A percentile compares a stretch with the other conserved stretches of the same genome.
phyloP scores from a whole-genome alignment of 2,888 invertebrate genomes.

The Uropetala carovei region DNA sequence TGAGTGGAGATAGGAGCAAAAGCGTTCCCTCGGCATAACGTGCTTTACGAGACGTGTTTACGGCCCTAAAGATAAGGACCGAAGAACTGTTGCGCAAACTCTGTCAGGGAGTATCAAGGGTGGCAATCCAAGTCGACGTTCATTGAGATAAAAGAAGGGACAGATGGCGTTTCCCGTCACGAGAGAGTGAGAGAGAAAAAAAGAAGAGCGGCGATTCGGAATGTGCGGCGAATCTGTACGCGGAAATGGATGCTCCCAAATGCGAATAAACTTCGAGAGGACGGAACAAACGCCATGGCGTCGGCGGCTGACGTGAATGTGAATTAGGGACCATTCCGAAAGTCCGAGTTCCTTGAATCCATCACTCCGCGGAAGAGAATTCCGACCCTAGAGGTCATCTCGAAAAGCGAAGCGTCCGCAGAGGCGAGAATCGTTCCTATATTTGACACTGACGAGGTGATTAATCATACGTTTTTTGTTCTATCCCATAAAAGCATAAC shows the following conservation, averaged over 20 bases:
- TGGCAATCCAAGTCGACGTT: neutral
- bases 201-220: too few species aligned
- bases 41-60: neutral
- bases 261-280: neutral
- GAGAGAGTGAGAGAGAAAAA: too few species aligned
- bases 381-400: too few species aligned
- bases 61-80: neutral
- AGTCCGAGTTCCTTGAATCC: too few species aligned
- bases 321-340: neutral
- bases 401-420: neutral
- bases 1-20: too few species aligned
- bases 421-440: too few species aligned
- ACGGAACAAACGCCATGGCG: neutral
- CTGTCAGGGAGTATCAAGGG: neutral
- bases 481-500: too few species aligned
- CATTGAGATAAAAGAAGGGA: neutral
- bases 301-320: neutral
- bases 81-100: conserved; percentile 9
- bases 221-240: neutral
- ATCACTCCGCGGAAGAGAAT: too few species aligned
- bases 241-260: neutral
- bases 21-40: too few species aligned
- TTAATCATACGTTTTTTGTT: too few species aligned
- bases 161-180: neutral
- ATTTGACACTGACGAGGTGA: too few species aligned